Percentiles rank a stretch among this genome's conserved stretches.
phyloP scores from a whole-genome alignment of 2,888 invertebrate species.

The Chorisops tibialis region DNA sequence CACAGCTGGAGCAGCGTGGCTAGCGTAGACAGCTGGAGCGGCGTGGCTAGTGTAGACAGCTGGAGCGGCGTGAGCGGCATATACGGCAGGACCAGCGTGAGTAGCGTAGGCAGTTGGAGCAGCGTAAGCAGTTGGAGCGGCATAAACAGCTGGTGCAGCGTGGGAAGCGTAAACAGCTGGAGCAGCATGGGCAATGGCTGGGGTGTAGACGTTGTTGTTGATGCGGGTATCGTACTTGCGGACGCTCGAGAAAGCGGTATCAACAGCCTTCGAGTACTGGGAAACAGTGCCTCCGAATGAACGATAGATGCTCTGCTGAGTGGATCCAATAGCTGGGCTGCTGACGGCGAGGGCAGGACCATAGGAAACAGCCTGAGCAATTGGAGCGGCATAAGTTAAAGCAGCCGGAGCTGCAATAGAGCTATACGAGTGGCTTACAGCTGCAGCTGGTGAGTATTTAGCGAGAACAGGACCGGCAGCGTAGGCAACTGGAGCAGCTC shows the following conservation, averaged over 20 bases:
- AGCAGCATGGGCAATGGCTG: slow-evolving; percentile 46
- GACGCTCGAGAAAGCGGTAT: slow-evolving; percentile 60
- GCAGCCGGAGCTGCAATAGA: slow-evolving; percentile 32
- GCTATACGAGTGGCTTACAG: slow-evolving; percentile 32
- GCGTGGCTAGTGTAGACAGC: slow-evolving; percentile 36
- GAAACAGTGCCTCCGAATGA: slow-evolving; percentile 58
- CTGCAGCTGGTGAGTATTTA: slow-evolving; percentile 32
- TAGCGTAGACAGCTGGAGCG: slow-evolving; percentile 24
- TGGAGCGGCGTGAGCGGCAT: slow-evolving; percentile 22
- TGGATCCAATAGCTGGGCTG: slow-evolving; percentile 41
- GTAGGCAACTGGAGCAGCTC: not conserved
- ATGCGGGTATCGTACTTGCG: slow-evolving; percentile 60
- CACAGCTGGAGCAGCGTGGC: slow-evolving; percentile 25
- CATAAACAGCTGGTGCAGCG: slow-evolving; percentile 23
- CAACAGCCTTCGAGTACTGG: slow-evolving; percentile 58
- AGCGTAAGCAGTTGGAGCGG: slow-evolving; percentile 25
- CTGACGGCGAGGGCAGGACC: slow-evolving; percentile 43
- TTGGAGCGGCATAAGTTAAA: slow-evolving; percentile 34
- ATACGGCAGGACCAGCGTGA: slow-evolving; percentile 29
- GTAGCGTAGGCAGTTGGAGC: slow-evolving; percentile 32
- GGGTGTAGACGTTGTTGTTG: slow-evolving; percentile 58
- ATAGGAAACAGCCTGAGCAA: slow-evolving; percentile 39
- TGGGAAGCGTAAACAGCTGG: slow-evolving; percentile 39
- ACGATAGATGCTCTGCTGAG: slow-evolving; percentile 56
- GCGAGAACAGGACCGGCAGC: slow-evolving; percentile 1